Evolutionary conservation across 2,888 invertebrate genomes (phyloP), one percentile per base, ranked within the genome.

Genomic region (Dilophus febrilis): DNA sequence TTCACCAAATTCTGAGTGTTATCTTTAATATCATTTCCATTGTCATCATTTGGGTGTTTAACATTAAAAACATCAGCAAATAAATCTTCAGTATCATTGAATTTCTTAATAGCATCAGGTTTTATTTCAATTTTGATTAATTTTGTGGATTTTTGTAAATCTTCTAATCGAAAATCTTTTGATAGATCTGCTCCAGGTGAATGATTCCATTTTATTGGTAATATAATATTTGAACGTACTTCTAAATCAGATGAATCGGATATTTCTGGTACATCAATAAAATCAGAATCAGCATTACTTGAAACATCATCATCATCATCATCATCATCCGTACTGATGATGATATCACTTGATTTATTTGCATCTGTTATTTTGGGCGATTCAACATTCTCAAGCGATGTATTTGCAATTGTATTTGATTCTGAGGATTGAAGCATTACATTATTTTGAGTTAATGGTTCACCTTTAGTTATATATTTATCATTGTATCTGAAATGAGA

Each of bases 11-110:
- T 30, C 10, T 34, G 11, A n/a, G 5, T 35, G 26, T 12, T 3
- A 10, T 18, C 6, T 2, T 29, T 19, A 8, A 2, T 19, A 18
- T 18, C 30, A n/a, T 2, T 12, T 19, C 30, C 14, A 29, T 3
- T 30, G n/a, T n/a, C n/a, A n/a, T n/a, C n/a, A n/a, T n/a, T n/a
- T n/a, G n/a, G n/a, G n/a, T n/a, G n/a, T n/a, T 22, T 22, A 22
- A 22, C 36, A 40, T 45, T 48, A 56, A 81, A 82, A 42, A 82
- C 57, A 61, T 82, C 82, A n/a, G 74, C 73, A 63, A 83, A 83
- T 42, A 83, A 65, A 58, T 80, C 79, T 51, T 80, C 71, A 10
- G n/a, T n/a, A n/a, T n/a, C n/a, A n/a, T n/a, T 63, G 57, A 2
- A 52, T 51, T 16, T 51, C 49, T 47, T 58, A 14, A 60, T 53